These are phyloP conservation scores for Thunnus maccoyii DNA, from an alignment of 2,113 vertebrate species.

Conservation along the genomic window DNA sequence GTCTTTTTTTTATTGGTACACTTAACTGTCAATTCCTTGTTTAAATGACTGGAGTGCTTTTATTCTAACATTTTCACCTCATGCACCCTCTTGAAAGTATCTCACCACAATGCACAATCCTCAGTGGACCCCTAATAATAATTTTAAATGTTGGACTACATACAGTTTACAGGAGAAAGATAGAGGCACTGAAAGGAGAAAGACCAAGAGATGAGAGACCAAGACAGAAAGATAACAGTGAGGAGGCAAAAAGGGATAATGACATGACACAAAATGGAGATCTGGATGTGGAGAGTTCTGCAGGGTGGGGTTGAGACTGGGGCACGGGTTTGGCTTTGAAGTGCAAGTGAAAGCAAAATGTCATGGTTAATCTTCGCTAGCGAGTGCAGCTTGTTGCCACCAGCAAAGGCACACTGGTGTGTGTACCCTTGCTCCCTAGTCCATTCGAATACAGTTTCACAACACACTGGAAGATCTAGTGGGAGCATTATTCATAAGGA, in stretches of 20 bases:
- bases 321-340: constrained; percentile 59
- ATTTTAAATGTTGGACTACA: constrained; percentile 3
- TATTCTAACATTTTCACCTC: neutral
- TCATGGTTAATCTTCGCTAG: constrained; percentile 61
- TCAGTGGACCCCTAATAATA: neutral
- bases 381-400: constrained; percentile 37
- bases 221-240: neutral
- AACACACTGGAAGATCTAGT: constrained; percentile 4
- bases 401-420: constrained; percentile 46
- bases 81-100: neutral
- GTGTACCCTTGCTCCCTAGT: neutral
- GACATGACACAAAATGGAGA: constrained; percentile 29
- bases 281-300: constrained; percentile 29
- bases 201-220: neutral
- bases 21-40: neutral
- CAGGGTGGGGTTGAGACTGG: constrained; percentile 23
- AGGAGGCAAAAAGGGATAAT: constrained; percentile 5
- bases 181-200: neutral
- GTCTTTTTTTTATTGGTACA: neutral
- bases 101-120: neutral
- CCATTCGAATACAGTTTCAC: constrained; percentile 26
- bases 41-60: neutral
- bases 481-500: constrained; percentile 19
- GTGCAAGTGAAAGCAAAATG: constrained; percentile 65
- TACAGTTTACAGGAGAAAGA: neutral